These are phyloP conservation scores for Acanthurus lineatus DNA, from an alignment of 2,797 vertebrate genomes.

Conservation along the genomic window DNA sequence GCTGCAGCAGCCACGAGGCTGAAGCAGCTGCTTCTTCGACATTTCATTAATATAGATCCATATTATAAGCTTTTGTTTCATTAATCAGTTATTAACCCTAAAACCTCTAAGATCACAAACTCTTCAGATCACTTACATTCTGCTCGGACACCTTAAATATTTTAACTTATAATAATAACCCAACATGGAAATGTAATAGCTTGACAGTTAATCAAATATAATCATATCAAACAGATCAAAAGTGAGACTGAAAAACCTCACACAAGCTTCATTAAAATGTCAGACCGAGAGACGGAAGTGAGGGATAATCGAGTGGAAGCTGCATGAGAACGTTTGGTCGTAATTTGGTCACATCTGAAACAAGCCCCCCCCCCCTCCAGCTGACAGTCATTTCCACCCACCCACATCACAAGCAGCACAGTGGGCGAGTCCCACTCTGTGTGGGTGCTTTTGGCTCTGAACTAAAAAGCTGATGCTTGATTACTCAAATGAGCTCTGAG, in stretches of 20 bases:
- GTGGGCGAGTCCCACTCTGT: background rate
- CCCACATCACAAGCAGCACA: background rate
- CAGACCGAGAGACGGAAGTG: background rate
- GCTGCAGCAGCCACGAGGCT: constrained; percentile 3
- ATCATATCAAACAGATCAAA: background rate
- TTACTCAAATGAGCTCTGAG: background rate
- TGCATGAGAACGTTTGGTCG: constrained; percentile 38
- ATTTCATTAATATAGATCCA: background rate
- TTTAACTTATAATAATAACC: constrained; percentile 11
- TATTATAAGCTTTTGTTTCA: background rate
- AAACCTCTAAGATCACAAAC: background rate
- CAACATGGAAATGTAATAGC: constrained; percentile 34
- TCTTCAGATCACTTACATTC: background rate
- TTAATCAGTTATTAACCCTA: background rate
- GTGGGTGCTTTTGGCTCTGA: background rate
- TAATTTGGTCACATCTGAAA: constrained; percentile 69
- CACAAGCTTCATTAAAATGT: constrained; percentile 1
- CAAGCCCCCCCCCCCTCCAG: constrained; percentile 22
- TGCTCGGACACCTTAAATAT: constrained; percentile 12
- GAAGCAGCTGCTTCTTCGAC: background rate
- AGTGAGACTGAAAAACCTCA: background rate
- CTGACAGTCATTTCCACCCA: background rate
- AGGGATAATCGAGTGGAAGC: background rate
- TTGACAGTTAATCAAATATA: background rate
- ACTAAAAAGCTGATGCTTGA: background rate